Conservation (phyloP, 2,113 vertebrate genomes). For the Oxyruncus cristatus region DNA sequence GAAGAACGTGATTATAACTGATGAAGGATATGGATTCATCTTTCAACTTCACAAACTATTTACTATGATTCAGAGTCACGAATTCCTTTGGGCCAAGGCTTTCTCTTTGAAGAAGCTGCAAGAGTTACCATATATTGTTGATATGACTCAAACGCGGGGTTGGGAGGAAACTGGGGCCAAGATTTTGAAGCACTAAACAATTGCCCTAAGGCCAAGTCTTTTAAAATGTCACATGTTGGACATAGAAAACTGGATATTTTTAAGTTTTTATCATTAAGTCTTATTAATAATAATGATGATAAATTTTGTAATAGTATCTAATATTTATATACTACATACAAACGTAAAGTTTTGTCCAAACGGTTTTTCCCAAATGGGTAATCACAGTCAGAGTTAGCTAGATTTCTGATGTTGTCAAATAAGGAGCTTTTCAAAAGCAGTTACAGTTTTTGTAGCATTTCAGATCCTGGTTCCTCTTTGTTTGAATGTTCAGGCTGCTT, state of each 20-base stretch:
- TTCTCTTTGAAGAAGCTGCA: constrained; percentile 25
- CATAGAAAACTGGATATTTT: neutral
- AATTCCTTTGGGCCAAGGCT: neutral
- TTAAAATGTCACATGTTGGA: neutral
- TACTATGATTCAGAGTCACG: neutral
- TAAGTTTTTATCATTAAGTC: neutral
- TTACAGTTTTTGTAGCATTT: neutral
- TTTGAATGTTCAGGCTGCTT: neutral
- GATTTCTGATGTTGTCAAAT: neutral
- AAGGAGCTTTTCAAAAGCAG: neutral
- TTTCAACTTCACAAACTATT: constrained; percentile 22
- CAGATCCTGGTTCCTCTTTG: neutral
- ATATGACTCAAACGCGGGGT: neutral
- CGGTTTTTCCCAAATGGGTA: neutral
- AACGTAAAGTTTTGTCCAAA: neutral
- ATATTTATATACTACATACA: neutral
- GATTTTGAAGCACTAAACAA: neutral
- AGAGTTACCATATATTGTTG: neutral
- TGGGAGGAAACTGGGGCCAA: neutral
- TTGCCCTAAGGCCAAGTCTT: neutral
- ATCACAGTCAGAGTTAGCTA: neutral
- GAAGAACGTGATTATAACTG: constrained; percentile 24
- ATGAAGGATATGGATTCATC: constrained; percentile 31
- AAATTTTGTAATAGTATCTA: neutral
- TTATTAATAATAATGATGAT: neutral